Base-by-base conservation (phyloP, 2,113 vertebrate genomes). In the Lamprologus sp. region DNA sequence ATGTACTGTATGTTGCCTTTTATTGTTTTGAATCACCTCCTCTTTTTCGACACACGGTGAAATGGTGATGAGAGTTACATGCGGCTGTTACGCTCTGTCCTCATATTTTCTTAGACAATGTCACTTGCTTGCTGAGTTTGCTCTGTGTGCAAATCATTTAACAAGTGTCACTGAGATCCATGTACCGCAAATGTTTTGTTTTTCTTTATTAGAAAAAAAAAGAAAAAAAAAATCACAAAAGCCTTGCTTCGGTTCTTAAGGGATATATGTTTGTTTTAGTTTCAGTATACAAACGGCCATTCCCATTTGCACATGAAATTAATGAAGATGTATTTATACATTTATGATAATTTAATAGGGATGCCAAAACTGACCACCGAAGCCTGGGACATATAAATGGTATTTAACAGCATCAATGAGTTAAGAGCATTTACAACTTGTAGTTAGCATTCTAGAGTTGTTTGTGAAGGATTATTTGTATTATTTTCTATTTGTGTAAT, bases 261-360 rank as follows among this genome's bases (percentile, higher is more conserved):
- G 95, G 94, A 97, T 96, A 92, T 96, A 94, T 96, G 90, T 95
- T 95, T 94, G 92, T 94, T 92, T 88, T 94, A 92, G 86, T 92
- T 93, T 89, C 85, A 79, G 84, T 92, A 92, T 92, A 92, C 90
- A 96, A 96, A 95, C 88, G 93, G 90, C 93, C 92, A 88, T 94
- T 96, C 94, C 93, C 93, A 95, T 96, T 96, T 96, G 96, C 96
- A 97, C 96, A 96, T 96, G 92, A 95, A 95, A 93, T 94, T 94
- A 93, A 96, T 94, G 86, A 96, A 96, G 93, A 93, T 95, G 93
- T 97, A 96, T 97, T 96, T 97, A 96, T 96, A 95, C 94, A 93
- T 95, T 93, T 95, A 92, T 94, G 87, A 94, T 95, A 95, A 96
- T 94, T 95, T 96, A 94, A 95, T 92, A 96, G 93, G 90, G 94